Evolutionary conservation across 2,888 invertebrate genomes (phyloP), one percentile per base, ranked within the genome.

Genomic region (Teleiodes luculella): DNA sequence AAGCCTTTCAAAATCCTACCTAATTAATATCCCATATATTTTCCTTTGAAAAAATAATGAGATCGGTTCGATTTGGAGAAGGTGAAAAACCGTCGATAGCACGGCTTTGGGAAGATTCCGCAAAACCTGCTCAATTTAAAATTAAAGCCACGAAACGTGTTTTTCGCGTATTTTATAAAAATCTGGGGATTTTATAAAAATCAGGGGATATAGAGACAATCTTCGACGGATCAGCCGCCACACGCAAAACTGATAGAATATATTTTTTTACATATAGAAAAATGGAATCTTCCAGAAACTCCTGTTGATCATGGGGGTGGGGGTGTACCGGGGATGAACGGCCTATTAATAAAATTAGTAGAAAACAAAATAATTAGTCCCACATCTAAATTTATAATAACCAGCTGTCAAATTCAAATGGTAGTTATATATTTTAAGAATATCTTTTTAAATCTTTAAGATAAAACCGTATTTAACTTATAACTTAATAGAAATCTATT

Each of bases 101-200:
- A 67, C 78, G 82, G 88, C 84, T 88, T 89, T 85, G 73, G 74
- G 64, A 83, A 87, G 88, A 88, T 84, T 83, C 75, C 80, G 77
- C 80, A 80, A 81, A 86, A 88, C 82, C 88, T 76, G 83, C 86
- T 87, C 88, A 89, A 89, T 90, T 89, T 89, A 88, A 90, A 90
- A 89, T 89, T 87, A 89, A 89, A 90, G 88, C 89, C 89, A 87
- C 82, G 83, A 88, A 89, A 90, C 89, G 89, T 90, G 89, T 89
- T 89, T 86, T 88, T 87, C 86, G 82, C 79, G 74, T 86, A 86
- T 87, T 88, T 88, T 88, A 86, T 88, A 89, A 88, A 89, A 89
- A 85, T 86, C 82, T 78, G 73, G 79, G 85, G 83, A 24, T 24
- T 24, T 24, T 24, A 24, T 24, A 24, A 24, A 24, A 24, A 24